These are phyloP conservation scores for Pocillopora damicornis DNA, from an alignment of 64 coral and sea anemone species.

Conservation along the genomic window DNA sequence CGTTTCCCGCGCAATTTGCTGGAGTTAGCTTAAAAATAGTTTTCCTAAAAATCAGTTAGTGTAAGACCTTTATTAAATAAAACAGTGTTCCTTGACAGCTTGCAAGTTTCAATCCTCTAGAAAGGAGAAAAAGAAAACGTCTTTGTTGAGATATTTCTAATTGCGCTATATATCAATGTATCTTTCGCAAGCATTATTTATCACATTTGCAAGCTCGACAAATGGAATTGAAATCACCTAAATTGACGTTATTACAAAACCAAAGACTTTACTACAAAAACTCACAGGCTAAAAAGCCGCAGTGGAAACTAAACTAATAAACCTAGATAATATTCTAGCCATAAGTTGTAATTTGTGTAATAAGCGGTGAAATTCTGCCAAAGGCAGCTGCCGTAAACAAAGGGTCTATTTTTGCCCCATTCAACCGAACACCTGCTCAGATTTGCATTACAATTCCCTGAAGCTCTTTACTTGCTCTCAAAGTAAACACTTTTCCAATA, in stretches of 20 bases:
- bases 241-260: constrained; percentile 20
- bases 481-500: constrained; percentile 49
- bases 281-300: constrained; percentile 9
- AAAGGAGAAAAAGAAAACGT: neutral
- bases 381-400: constrained; percentile 89
- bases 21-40: neutral
- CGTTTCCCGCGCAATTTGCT: neutral
- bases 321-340: constrained; percentile 35
- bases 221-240: constrained; percentile 27
- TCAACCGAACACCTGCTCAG: constrained; percentile 74
- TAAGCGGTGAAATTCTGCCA: constrained; percentile 59
- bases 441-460: constrained; percentile 41
- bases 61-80: neutral
- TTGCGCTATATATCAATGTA: constrained; percentile 23
- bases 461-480: constrained; percentile 35
- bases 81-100: neutral
- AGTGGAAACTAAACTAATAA: constrained; percentile 46
- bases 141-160: neutral
- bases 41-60: neutral
- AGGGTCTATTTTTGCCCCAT: constrained; percentile 84
- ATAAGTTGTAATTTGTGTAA: constrained; percentile 82
- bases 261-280: constrained; percentile 16
- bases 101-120: neutral
- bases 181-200: constrained; percentile 9
- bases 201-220: constrained; percentile 16